Percentiles rank a stretch among this genome's conserved stretches.
phyloP scores from a whole-genome alignment of 2,797 vertebrate species.

The Lerista edwardsae region DNA sequence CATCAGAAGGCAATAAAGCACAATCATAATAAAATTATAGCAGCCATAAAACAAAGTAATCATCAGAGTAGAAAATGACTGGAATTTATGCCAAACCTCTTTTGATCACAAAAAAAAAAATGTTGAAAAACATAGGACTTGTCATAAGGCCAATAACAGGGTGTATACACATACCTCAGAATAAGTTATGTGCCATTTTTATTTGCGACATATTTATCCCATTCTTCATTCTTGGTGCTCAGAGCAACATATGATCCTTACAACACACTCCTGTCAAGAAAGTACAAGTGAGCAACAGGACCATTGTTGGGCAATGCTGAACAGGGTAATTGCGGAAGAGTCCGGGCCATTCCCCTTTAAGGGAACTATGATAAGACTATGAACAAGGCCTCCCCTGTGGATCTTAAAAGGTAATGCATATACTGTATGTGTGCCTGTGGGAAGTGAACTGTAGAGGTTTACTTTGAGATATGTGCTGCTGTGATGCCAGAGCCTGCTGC shows the following conservation, averaged over 20 bases:
- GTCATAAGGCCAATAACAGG: background rate
- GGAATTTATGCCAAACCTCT: background rate
- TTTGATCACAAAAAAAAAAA: background rate
- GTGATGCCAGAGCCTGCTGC: too few species aligned
- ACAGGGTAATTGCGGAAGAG: background rate
- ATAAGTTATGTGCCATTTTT: background rate
- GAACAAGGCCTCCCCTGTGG: background rate
- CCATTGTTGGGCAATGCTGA: too few species aligned
- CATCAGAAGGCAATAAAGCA: conserved; percentile 17
- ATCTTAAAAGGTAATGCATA: background rate
- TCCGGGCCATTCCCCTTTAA: background rate
- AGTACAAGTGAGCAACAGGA: background rate
- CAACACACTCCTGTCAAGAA: background rate
- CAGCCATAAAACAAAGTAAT: conserved; percentile 21
- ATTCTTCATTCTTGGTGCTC: background rate
- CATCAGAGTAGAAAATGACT: conserved; percentile 4
- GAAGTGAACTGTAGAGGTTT: background rate
- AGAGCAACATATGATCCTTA: background rate
- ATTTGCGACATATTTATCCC: background rate
- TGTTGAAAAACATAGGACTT: background rate
- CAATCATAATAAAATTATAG: conserved; percentile 18
- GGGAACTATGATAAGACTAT: background rate
- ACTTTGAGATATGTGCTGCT: background rate
- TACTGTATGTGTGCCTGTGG: background rate
- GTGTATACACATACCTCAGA: background rate